These are phyloP conservation scores for Bombus ignitus DNA, from an alignment of 1,140 invertebrate genomes.

Conservation along the genomic window DNA sequence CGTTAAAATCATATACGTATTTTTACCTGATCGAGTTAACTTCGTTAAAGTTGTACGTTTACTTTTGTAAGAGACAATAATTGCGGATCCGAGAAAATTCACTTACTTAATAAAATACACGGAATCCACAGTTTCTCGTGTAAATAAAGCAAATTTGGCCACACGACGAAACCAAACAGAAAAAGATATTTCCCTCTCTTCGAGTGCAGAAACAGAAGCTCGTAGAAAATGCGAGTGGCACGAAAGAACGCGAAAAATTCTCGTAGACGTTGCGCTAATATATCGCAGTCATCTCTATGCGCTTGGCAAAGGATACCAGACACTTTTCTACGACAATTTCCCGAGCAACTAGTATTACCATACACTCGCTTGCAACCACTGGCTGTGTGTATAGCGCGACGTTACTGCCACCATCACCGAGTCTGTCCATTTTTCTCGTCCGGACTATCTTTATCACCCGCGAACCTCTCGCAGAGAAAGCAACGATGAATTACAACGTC, in stretches of 20 bases:
- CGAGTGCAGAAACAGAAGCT: conserved; percentile 26
- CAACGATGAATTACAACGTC: conserved; percentile 43
- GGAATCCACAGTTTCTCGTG: neutral
- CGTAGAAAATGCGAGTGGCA: conserved; percentile 27
- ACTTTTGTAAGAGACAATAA: too few species aligned
- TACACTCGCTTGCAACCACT: conserved; percentile 48
- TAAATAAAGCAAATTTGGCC: neutral
- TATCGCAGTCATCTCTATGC: conserved; percentile 58
- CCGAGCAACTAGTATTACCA: conserved; percentile 64
- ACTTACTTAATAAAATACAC: neutral
- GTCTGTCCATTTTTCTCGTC: conserved; percentile 60
- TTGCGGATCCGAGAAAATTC: neutral
- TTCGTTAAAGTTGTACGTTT: too few species aligned
- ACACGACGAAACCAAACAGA: neutral
- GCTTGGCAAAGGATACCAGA: conserved; percentile 62
- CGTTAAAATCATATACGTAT: too few species aligned
- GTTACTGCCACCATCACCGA: conserved; percentile 45
- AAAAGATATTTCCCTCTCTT: neutral
- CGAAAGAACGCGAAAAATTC: conserved; percentile 52
- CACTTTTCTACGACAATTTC: conserved; percentile 61
- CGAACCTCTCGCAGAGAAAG: neutral
- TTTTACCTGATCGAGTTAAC: too few species aligned
- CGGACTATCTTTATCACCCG: conserved; percentile 58
- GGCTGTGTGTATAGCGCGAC: conserved; percentile 27
- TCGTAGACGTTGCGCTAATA: conserved; percentile 59